Percentiles rank a stretch among this genome's conserved stretches.
These are phyloP conservation scores for Discoglossus pictus DNA, from an alignment of 2,797 vertebrate species.

Conservation along the genomic window DNA sequence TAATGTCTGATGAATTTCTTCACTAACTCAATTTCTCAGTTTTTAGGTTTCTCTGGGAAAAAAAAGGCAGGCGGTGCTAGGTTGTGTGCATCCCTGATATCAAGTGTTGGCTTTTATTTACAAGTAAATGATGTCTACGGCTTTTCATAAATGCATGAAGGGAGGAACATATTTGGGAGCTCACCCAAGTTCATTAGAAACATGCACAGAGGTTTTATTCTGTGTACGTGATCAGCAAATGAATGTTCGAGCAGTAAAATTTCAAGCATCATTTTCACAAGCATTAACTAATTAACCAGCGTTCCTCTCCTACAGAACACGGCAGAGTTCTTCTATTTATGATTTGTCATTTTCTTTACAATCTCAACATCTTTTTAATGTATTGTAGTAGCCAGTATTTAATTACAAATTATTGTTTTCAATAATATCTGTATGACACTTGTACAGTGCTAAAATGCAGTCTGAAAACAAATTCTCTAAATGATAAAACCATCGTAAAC, in stretches of 20 bases:
- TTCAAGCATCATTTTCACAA: neutral
- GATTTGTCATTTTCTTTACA: no score
- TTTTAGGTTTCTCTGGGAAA: conserved; percentile 38
- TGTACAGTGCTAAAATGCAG: no score
- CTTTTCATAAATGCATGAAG: conserved; percentile 28
- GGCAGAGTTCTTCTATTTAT: no score
- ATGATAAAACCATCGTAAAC: no score
- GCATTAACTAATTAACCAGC: no score
- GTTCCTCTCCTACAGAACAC: no score
- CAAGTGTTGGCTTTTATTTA: conserved; percentile 27
- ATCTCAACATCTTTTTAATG: no score
- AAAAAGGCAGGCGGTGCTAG: conserved; percentile 24
- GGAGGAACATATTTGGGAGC: conserved; percentile 29
- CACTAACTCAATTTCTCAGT: conserved; percentile 14
- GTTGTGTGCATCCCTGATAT: conserved; percentile 32
- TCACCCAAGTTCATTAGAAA: conserved; percentile 31
- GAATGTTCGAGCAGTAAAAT: neutral
- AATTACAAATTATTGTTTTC: no score
- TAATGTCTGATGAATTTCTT: conserved; percentile 46
- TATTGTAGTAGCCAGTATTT: no score
- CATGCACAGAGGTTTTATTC: conserved; percentile 19
- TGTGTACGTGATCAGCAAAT: conserved; percentile 5
- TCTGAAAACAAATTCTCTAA: no score
- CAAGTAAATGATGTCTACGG: conserved; percentile 24
- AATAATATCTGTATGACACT: no score